A percentile compares a stretch with the other conserved stretches of the same genome.
These are phyloP conservation scores for Scophthalmus maximus DNA, from an alignment of 2,113 vertebrate genomes.

Conservation along the genomic window DNA sequence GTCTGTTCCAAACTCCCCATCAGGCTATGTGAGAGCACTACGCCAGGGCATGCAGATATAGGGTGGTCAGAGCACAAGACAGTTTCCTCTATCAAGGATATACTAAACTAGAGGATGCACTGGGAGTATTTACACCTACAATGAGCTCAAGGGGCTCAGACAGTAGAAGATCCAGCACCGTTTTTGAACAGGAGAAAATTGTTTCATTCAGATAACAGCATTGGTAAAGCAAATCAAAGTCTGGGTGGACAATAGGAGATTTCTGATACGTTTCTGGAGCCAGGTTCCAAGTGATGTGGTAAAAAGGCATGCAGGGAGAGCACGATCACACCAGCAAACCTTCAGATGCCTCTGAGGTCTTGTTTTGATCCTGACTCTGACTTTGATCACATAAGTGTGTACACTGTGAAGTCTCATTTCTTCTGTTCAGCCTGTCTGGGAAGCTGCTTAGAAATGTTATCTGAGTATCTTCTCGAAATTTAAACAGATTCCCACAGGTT, in stretches of 20 bases:
- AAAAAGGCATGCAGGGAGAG: not conserved
- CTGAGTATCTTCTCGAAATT: not conserved
- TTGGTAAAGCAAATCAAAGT: conserved; percentile 24
- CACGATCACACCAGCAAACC: not conserved
- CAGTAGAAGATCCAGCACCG: not conserved
- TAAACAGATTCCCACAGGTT: not conserved
- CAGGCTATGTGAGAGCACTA: conserved; percentile 12
- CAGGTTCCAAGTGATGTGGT: not conserved
- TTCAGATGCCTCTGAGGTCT: not conserved
- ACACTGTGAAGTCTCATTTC: not conserved
- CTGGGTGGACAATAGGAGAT: conserved; percentile 3
- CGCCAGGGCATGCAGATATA: not conserved
- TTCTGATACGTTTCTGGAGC: not conserved
- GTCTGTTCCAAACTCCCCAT: not conserved
- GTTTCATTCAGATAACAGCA: not conserved
- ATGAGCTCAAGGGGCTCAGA: not conserved
- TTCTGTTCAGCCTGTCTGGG: not conserved
- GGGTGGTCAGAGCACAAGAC: conserved; percentile 4
- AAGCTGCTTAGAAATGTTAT: not conserved
- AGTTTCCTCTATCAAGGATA: not conserved
- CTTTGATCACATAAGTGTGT: conserved; percentile 1
- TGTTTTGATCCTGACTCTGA: not conserved
- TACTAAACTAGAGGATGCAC: conserved; percentile 4
- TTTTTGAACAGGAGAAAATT: not conserved
- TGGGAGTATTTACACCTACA: conserved; percentile 1